phyloP scores from a whole-genome alignment of 2,888 invertebrate species.

The Auanema freiburgensis region DNA sequence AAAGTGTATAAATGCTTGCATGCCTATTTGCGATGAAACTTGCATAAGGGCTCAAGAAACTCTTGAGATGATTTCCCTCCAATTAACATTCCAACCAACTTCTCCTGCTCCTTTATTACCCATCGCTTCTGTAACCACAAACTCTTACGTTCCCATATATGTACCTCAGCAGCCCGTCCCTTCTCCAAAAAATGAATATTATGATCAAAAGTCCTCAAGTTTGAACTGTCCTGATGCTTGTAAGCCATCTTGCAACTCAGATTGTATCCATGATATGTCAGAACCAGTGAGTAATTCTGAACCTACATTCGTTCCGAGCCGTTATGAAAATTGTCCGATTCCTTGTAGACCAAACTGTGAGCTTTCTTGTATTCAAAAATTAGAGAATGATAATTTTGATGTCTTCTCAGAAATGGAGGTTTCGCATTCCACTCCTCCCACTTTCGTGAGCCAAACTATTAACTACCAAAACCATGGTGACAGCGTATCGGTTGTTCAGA shows the following conservation, averaged over 20 bases:
- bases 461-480: too few species aligned
- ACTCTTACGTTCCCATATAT: not conserved
- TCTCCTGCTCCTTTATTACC: not conserved
- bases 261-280: constrained; percentile 17
- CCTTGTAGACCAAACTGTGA: constrained; percentile 15
- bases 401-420: too few species aligned
- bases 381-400: not conserved
- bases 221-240: constrained; percentile 12
- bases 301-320: not conserved
- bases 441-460: too few species aligned
- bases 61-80: too few species aligned
- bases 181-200: not conserved
- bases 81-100: not conserved
- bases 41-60: constrained; percentile 6
- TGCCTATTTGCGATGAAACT: constrained; percentile 25
- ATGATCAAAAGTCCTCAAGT: too few species aligned
- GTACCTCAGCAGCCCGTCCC: not conserved
- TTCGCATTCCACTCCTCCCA: too few species aligned
- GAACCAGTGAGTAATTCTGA: constrained; percentile 7
- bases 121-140: not conserved
- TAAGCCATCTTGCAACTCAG: constrained; percentile 9
- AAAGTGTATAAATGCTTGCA: constrained; percentile 26
- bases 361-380: constrained; percentile 1
- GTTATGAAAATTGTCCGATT: not conserved
- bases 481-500: too few species aligned